Percentiles rank a stretch among this genome's conserved stretches.
These are phyloP conservation scores for Dipodomys ordii DNA, from an alignment of 2,113 vertebrate genomes.

Conservation along the genomic window DNA sequence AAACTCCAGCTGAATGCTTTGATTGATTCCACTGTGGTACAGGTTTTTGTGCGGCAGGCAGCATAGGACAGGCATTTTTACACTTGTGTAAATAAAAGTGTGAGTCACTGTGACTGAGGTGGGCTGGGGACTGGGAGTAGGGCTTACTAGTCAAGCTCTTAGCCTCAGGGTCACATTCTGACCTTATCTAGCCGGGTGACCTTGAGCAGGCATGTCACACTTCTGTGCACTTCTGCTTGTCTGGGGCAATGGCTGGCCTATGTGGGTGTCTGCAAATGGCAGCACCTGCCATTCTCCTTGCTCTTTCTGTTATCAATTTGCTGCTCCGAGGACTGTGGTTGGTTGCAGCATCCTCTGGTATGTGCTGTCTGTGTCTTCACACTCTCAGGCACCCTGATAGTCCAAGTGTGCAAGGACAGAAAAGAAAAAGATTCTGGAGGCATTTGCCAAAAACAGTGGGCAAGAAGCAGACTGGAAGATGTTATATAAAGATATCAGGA, in stretches of 20 bases:
- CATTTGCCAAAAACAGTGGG: not conserved
- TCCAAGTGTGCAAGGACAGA: not conserved
- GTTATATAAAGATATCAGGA: not conserved
- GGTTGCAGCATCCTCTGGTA: not conserved
- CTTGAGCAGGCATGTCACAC: fast-evolving
- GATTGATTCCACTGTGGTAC: not conserved
- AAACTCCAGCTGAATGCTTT: not conserved
- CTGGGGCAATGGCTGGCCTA: not conserved
- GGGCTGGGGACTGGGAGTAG: not conserved
- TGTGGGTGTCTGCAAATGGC: not conserved
- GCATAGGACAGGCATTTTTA: no score
- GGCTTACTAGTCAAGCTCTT: not conserved
- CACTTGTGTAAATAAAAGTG: no score
- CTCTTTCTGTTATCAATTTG: not conserved
- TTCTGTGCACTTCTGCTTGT: no score
- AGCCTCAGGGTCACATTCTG: not conserved
- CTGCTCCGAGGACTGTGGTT: not conserved
- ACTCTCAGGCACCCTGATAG: no score
- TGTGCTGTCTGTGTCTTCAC: not conserved
- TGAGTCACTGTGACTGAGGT: not conserved
- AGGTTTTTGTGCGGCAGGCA: not conserved
- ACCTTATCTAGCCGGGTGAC: not conserved
- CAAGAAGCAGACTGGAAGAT: not conserved
- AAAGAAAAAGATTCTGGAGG: no score
- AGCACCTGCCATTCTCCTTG: not conserved